Evolutionary conservation across 2,797 vertebrate species (phyloP), one percentile per base, ranked within the genome.

Genomic region (Orestias chungarensis): DNA sequence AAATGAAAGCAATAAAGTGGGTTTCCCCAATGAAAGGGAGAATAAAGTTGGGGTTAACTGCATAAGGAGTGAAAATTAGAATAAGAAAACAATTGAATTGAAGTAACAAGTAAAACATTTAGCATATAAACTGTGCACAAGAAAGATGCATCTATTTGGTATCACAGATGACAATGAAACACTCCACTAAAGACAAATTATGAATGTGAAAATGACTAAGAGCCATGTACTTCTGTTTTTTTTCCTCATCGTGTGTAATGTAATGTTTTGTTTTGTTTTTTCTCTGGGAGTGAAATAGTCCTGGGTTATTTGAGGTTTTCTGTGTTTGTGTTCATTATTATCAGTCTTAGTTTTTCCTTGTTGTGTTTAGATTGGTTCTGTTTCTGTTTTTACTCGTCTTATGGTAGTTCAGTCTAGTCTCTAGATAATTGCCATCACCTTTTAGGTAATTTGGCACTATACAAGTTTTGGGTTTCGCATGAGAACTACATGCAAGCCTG

Each of bases 1-100:
- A 70, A 79, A 83, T 17, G 62, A 35, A 33, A 20, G 44, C 0
- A 3, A 72, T 68, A 54, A 62, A 72, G 55, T n/a, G 43, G 42
- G 46, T 31, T n/a, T 66, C 52, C 65, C 44, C 61, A 55, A 71
- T 71, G n/a, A 81, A 75, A 74, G 71, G 68, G 35, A 72, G 64
- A 52, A 59, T 3, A 64, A 42, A 79, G 62, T 1, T 8, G 67
- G n/a, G n/a, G 31, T 33, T 33, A 70, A 68, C 57, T 31, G 31
- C 1, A 15, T n/a, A 67, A 43, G 31, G 1, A 17, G n/a, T 50
- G 20, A 23, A 59, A 35, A 59, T 20, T 0, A 9, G 54, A 44
- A 44, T 15, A 44, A 46, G 61, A 64, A 66, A 57, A 52, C 25
- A 71, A 71, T 7, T 66, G 25, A 76, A 59, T 70, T 71, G 43